Conservation (phyloP, 2,888 invertebrate species). For the Willowsia nigromaculata region DNA sequence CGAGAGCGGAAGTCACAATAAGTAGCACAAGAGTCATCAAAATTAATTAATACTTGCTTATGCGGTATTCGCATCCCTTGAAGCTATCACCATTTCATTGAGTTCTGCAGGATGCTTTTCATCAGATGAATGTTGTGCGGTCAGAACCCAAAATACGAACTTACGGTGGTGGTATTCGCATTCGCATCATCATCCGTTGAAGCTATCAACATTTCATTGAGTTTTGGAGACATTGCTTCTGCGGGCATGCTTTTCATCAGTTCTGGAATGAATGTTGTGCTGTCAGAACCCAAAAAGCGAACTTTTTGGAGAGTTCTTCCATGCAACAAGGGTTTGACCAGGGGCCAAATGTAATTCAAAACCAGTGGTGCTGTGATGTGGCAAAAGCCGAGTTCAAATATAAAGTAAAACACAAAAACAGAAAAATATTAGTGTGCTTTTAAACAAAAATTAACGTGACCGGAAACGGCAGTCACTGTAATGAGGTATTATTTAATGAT, state of each 20-base stretch:
- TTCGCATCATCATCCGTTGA: too few species aligned
- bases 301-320: constrained; percentile 70
- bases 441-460: background rate
- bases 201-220: background rate
- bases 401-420: background rate
- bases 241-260: constrained; percentile 59
- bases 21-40: too few species aligned
- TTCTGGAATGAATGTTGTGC: constrained; percentile 52
- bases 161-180: too few species aligned
- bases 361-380: constrained; percentile 65
- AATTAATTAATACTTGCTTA: too few species aligned
- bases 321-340: constrained; percentile 69
- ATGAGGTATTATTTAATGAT: background rate
- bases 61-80: background rate
- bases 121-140: too few species aligned
- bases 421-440: too few species aligned
- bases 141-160: too few species aligned
- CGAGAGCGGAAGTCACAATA: too few species aligned
- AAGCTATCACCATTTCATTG: background rate
- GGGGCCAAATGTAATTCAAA: constrained; percentile 66
- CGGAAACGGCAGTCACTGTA: background rate
- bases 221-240: constrained; percentile 40
- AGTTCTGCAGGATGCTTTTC: too few species aligned
- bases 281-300: constrained; percentile 55
- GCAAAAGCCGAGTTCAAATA: background rate